A percentile compares a stretch with the other conserved stretches of the same genome.
These are phyloP conservation scores for Coelopa frigida DNA, from an alignment of 1,140 invertebrate genomes.

Conservation along the genomic window DNA sequence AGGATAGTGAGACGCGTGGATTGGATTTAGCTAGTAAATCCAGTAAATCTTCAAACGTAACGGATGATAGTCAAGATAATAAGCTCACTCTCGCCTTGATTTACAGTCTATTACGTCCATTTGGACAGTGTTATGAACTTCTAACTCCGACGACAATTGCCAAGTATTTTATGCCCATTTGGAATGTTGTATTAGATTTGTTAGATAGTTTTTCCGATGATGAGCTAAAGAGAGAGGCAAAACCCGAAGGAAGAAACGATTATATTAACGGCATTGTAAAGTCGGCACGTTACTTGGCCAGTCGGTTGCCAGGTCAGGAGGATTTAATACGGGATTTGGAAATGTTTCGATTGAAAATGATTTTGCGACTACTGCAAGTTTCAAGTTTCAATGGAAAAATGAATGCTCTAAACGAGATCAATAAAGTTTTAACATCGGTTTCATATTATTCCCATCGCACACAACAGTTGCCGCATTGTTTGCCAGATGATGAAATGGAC, in stretches of 20 bases:
- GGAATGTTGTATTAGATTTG: conserved; percentile 87
- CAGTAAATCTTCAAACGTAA: conserved; percentile 24
- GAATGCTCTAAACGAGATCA: conserved; percentile 98
- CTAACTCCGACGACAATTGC: conserved; percentile 83
- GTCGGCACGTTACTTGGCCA: conserved; percentile 80
- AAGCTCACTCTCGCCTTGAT: conserved; percentile 69
- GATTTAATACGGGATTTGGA: conserved; percentile 83
- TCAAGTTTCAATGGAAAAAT: conserved; percentile 99
- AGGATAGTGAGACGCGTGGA: too few relatives aligned
- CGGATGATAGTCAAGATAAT: conserved; percentile 40
- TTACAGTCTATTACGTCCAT: conserved; percentile 78
- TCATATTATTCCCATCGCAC: conserved; percentile 76
- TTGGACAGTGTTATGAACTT: conserved; percentile 87
- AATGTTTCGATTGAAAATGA: conserved; percentile 95
- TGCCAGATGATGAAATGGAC: conserved; percentile 69
- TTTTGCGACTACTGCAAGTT: conserved; percentile 88
- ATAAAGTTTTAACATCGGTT: conserved; percentile 90
- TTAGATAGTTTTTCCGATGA: conserved; percentile 94
- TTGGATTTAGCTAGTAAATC: conserved; percentile 23
- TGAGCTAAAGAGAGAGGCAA: conserved; percentile 92
- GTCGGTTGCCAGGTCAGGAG: conserved; percentile 69
- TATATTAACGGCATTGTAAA: conserved; percentile 84
- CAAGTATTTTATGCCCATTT: conserved; percentile 88
- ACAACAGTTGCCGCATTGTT: conserved; percentile 46
- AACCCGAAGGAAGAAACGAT: conserved; percentile 92